Evolutionary conservation across 2,797 vertebrate species (phyloP), one percentile per base, ranked within the genome.

Genomic region (Rhinichthys osculus): DNA sequence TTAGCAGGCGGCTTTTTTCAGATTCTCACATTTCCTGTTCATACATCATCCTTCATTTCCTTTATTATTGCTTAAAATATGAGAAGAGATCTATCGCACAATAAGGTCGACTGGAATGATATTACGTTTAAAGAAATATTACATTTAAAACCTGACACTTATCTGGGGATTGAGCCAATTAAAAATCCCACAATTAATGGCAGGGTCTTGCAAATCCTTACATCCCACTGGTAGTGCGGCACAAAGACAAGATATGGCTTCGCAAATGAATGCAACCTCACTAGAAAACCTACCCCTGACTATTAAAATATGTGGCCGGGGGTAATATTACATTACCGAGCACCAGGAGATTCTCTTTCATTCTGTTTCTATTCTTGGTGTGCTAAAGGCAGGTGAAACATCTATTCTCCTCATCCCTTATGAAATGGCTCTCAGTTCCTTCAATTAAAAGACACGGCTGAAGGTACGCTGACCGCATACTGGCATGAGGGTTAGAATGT

Each of bases 361-460:
- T 91, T 91, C 88, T 66, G 57, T 90, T 88, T 91, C 90, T 90
- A 91, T 93, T 92, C 90, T 91, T 89, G 90, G 90, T 76, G 16
- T 84, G 90, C 89, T 92, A 89, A 91, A 89, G 87, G 88, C 91
- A 93, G 92, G 92, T 93, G 91, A 88, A 91, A 91, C 91, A 91
- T 90, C 87, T 91, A 87, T 92, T 90, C 90, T 91, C 13, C 42
- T 91, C 88, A 92, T 91, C 89, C 91, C 84, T 44, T 90, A 88
- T 91, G 84, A 92, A 92, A 92, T 86, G 83, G 90, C 90, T 92
- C 90, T 70, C 80, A 64, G 57, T 87, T 91, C 83, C 91, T 92
- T 91, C 93, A 95, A 95, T 95, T 95, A 95, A 95, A 94, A 91
- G 90, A 95, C 93, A 94, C 90, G 79, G 62, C 89, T 91, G 87